Percentiles rank a stretch among this genome's conserved stretches.
Conservation (phyloP, 2,797 vertebrate species). For the Acropternis orthonyx region DNA sequence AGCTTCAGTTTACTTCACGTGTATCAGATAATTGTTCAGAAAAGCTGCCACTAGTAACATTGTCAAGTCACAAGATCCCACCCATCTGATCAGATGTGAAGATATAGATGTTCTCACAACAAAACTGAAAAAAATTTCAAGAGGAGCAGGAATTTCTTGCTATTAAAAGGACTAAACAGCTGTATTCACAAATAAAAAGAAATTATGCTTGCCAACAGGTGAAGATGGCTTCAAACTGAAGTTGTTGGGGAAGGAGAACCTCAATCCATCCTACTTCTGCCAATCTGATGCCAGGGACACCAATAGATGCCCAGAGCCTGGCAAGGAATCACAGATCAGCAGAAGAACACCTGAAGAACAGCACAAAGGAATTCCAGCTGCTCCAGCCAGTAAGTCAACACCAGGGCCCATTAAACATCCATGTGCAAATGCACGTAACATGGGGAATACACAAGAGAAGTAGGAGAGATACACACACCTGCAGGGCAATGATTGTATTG, state of each 20-base stretch:
- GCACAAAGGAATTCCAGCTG: not conserved
- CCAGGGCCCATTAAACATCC: not conserved
- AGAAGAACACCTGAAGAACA: not conserved
- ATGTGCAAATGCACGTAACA: fast-evolving
- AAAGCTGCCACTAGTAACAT: not conserved
- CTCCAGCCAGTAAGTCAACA: not conserved
- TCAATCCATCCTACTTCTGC: not conserved
- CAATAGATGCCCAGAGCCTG: not conserved
- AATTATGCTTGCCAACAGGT: not conserved
- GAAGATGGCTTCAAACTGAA: not conserved
- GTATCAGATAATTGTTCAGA: not conserved
- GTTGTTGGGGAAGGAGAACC: not conserved
- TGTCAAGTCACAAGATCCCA: not conserved
- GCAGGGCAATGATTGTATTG: too few relatives aligned
- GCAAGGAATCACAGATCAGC: not conserved
- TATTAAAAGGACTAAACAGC: not conserved
- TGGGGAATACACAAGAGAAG: not conserved
- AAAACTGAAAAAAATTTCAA: not conserved
- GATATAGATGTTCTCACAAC: not conserved
- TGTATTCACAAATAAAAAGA: not conserved
- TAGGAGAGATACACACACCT: too few relatives aligned
- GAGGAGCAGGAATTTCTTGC: not conserved
- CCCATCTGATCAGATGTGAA: not conserved
- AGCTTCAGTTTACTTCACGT: not conserved
- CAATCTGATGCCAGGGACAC: not conserved